Evolutionary conservation across 2,797 vertebrate genomes (phyloP).

Genomic region (Megaceryle alcyon): DNA sequence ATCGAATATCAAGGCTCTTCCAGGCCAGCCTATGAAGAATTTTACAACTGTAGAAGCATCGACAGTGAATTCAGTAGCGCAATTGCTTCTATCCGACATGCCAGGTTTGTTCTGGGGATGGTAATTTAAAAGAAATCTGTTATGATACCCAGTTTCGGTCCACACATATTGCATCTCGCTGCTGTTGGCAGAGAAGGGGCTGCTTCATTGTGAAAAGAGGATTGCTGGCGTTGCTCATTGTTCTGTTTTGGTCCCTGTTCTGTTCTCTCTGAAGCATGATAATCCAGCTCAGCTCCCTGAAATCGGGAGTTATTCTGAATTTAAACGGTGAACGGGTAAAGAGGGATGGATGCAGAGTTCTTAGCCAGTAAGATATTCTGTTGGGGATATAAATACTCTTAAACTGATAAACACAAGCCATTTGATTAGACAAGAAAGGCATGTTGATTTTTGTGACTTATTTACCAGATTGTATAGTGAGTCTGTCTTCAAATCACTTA

Average conservation of each 20-base stretch:
- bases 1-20: slow-evolving; percentile 99
- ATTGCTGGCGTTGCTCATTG: accelerated
- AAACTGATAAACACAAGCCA: not conserved
- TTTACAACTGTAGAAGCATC: slow-evolving; percentile 98
- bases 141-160: accelerated
- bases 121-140: not conserved
- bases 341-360: not conserved
- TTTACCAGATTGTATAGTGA: not conserved
- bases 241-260: not conserved
- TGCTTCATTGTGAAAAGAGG: not conserved
- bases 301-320: not conserved
- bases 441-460: not conserved
- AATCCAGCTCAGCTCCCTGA: not conserved
- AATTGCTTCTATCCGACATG: slow-evolving; percentile 96
- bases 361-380: not conserved
- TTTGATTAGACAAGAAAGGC: not conserved
- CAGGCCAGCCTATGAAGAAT: slow-evolving; percentile 95
- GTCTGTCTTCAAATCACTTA: not conserved
- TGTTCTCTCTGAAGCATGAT: not conserved
- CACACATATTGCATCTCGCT: accelerated
- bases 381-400: not conserved
- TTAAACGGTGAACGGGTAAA: not conserved
- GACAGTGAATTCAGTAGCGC: slow-evolving; percentile 97
- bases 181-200: not conserved
- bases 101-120: slow-evolving; percentile 83